Percentiles rank a stretch among this genome's conserved stretches.
Conservation (phyloP, 2,113 vertebrate species). For the Hippocampus guttulatus region DNA sequence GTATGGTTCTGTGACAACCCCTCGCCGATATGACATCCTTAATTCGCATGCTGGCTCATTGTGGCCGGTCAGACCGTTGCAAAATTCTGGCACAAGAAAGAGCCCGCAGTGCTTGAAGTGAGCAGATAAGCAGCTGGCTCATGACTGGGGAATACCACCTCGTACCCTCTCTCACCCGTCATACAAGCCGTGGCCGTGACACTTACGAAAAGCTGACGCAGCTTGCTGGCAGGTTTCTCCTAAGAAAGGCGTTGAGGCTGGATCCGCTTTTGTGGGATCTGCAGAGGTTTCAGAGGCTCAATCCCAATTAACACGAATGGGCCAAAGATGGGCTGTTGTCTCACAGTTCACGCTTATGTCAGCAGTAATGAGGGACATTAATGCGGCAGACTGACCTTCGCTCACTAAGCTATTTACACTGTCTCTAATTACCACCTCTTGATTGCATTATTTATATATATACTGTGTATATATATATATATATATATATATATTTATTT, state of each 20-base stretch:
- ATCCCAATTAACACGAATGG: conserved; percentile 54
- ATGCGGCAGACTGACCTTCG: conserved; percentile 8
- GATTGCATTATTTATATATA: conserved; percentile 3
- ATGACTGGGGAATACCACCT: conserved; percentile 42
- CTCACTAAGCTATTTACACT: neutral
- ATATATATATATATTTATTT: neutral
- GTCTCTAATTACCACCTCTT: neutral
- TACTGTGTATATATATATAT: too few relatives aligned
- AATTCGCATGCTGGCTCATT: conserved; percentile 23
- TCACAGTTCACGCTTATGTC: conserved; percentile 37
- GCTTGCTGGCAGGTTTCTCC: conserved; percentile 31
- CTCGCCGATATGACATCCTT: neutral
- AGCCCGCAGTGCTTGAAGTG: conserved; percentile 32
- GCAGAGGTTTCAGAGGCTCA: conserved; percentile 23
- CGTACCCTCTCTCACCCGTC: conserved; percentile 9
- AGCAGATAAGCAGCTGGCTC: conserved; percentile 46
- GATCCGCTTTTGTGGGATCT: conserved; percentile 37
- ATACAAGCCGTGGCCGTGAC: neutral
- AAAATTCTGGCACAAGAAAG: conserved; percentile 16
- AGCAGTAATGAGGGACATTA: conserved; percentile 18
- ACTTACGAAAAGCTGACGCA: conserved; percentile 35
- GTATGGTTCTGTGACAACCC: neutral
- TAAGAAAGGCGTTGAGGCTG: conserved; percentile 27
- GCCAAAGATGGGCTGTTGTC: conserved; percentile 37
- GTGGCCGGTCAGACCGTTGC: conserved; percentile 18